Conservation (phyloP, 2,888 invertebrate genomes). For the Synanthedon vespiformis region DNA sequence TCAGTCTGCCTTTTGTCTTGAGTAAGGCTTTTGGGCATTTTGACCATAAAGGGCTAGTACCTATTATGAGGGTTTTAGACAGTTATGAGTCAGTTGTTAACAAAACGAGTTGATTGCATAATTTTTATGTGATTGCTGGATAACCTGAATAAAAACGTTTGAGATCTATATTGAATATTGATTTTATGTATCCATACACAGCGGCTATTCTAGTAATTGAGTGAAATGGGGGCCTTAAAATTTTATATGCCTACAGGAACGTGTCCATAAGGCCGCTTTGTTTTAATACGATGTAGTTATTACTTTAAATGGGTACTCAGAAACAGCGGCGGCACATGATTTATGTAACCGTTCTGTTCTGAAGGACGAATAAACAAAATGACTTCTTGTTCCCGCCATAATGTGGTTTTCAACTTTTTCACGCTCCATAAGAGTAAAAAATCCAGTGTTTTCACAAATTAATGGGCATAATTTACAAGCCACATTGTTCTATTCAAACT, state of each 20-base stretch:
- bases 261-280: constrained; percentile 15
- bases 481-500: neutral
- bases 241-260: constrained; percentile 2
- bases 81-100: too few species aligned
- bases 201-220: constrained; percentile 9
- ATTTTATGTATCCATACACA: too few species aligned
- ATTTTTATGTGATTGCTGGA: too few species aligned
- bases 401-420: neutral
- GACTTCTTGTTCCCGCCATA: constrained; percentile 13
- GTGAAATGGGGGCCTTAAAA: constrained; percentile 1
- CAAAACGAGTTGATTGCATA: too few species aligned
- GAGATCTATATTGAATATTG: too few species aligned
- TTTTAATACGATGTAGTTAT: constrained; percentile 46
- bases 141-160: too few species aligned
- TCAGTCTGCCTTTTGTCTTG: too few species aligned
- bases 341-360: constrained; percentile 19
- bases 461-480: neutral
- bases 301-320: constrained; percentile 47
- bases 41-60: too few species aligned
- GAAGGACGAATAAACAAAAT: constrained; percentile 25
- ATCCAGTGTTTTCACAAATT: neutral
- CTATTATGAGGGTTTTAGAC: too few species aligned
- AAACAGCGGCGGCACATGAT: constrained; percentile 39
- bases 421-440: neutral
- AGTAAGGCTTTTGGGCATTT: too few species aligned